Evolutionary conservation across 2,888 invertebrate genomes (phyloP).

Genomic region (Stenichneumon culpator): DNA sequence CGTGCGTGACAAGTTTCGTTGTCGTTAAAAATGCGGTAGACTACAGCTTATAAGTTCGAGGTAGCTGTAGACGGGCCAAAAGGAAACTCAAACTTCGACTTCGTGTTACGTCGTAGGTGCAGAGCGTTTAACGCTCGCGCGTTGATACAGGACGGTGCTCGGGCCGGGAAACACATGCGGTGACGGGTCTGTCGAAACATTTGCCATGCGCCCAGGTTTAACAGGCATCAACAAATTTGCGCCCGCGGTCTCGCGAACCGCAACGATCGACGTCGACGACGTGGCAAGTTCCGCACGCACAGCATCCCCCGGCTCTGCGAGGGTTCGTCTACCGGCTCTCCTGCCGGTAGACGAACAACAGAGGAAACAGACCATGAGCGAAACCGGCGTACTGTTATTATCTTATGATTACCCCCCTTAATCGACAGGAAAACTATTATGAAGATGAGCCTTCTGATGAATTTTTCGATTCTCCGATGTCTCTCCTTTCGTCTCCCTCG

Average conservation of each 20-base stretch:
- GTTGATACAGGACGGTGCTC: neutral
- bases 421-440: neutral
- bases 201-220: neutral
- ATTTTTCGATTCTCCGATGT: neutral
- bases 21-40: too few relatives aligned
- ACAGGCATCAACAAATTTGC: neutral
- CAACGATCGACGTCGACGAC: slow-evolving; percentile 2
- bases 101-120: neutral
- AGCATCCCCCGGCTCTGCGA: neutral
- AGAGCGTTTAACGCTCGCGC: neutral
- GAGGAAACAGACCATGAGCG: neutral
- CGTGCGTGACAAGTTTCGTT: too few relatives aligned
- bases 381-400: neutral
- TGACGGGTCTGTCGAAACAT: neutral
- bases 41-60: too few relatives aligned
- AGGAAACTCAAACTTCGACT: too few relatives aligned
- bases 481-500: neutral
- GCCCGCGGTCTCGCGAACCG: slow-evolving; percentile 4
- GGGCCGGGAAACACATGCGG: neutral
- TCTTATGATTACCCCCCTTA: neutral
- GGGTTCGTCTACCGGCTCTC: too few relatives aligned
- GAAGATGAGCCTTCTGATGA: neutral
- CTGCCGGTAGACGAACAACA: neutral
- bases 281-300: neutral
- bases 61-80: too few relatives aligned